These are phyloP conservation scores for Tetanocera ferruginea DNA, from an alignment of 2,888 invertebrate species.

Conservation along the genomic window DNA sequence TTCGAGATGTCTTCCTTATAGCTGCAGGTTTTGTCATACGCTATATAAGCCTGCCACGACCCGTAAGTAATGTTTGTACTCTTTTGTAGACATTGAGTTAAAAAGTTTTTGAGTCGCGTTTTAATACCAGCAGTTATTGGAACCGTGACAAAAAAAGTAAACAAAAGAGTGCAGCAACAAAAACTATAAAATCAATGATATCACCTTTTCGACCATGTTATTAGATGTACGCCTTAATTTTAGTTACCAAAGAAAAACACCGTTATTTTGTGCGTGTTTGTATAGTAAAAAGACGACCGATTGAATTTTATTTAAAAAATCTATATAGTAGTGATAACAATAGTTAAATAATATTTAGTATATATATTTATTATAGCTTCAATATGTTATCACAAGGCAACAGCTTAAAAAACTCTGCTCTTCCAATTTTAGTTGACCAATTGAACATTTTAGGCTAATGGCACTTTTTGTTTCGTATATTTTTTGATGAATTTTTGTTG, in stretches of 20 bases:
- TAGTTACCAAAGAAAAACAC: neutral
- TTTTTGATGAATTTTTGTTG: too few relatives aligned
- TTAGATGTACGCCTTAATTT: neutral
- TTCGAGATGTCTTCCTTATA: conserved; percentile 86
- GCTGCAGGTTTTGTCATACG: conserved; percentile 90
- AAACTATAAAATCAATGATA: too few relatives aligned
- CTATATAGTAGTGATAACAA: neutral
- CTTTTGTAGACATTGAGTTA: neutral
- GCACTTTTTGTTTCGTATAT: too few relatives aligned
- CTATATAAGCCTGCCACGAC: conserved; percentile 89
- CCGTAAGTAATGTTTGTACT: conserved; percentile 74
- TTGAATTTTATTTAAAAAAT: conserved; percentile 3
- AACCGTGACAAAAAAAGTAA: neutral
- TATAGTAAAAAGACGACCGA: too few relatives aligned
- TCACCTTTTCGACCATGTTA: too few relatives aligned
- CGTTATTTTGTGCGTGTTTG: neutral
- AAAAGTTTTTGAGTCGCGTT: too few relatives aligned
- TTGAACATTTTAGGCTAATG: too few relatives aligned
- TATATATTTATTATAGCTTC: too few relatives aligned
- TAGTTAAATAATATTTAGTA: neutral
- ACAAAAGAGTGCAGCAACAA: neutral
- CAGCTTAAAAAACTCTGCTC: too few relatives aligned
- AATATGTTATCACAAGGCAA: too few relatives aligned
- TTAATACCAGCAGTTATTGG: neutral
- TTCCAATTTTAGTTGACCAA: too few relatives aligned